Conservation (phyloP, 2,113 vertebrate species). For the Antechinus stuartii region DNA sequence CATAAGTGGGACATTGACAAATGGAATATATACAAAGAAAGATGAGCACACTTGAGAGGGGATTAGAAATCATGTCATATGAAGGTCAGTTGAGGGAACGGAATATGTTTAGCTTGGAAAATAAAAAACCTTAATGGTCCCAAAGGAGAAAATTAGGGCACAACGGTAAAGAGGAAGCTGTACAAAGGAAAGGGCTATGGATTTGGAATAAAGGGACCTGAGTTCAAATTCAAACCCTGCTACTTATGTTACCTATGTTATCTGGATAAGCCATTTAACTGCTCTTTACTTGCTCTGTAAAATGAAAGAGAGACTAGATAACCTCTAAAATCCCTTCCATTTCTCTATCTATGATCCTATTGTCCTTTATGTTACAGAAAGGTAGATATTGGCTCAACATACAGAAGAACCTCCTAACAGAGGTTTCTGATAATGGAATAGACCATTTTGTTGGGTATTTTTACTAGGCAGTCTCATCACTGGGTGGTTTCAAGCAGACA, state of each 20-base stretch:
- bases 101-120: not conserved
- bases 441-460: not conserved
- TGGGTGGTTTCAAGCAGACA: not conserved
- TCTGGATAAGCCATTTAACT: not conserved
- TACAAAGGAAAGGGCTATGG: not conserved
- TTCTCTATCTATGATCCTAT: not conserved
- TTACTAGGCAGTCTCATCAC: not conserved
- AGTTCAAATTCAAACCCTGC: not conserved
- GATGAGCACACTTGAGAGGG: not conserved
- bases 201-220: not conserved
- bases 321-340: not conserved
- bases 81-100: not conserved
- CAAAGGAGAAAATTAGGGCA: not conserved
- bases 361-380: not conserved
- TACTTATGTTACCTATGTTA: not conserved
- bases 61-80: not conserved
- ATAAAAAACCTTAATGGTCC: not conserved
- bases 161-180: not conserved
- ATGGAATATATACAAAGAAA: not conserved
- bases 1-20: not conserved
- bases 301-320: not conserved
- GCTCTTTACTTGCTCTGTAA: not conserved
- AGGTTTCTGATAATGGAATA: not conserved
- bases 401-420: not conserved
- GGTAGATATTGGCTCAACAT: not conserved